Conservation (phyloP, 1,140 invertebrate genomes). For the Batillaria attramentaria region DNA sequence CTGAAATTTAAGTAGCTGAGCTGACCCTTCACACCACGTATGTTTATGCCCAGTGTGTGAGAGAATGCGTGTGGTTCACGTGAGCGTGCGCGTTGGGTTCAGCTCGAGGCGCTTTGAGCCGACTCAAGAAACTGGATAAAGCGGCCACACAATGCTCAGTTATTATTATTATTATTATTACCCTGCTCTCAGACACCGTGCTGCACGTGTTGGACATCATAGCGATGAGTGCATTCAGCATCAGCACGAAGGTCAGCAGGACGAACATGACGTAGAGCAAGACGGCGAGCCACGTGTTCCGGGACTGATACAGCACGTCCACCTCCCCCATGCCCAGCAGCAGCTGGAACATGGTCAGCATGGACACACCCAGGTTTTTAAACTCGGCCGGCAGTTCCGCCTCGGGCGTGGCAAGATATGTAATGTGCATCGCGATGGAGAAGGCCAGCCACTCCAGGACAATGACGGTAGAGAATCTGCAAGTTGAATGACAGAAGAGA, state of each 20-base stretch:
- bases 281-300: constrained; percentile 45
- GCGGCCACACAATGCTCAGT: no score
- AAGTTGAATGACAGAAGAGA: neutral
- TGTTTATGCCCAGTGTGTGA: no score
- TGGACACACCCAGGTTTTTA: constrained; percentile 26
- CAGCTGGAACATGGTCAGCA: constrained; percentile 57
- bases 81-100: no score
- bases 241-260: constrained; percentile 54
- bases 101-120: no score
- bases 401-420: constrained; percentile 25
- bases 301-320: constrained; percentile 44
- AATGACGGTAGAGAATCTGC: constrained; percentile 53
- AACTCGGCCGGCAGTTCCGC: constrained; percentile 32
- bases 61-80: no score
- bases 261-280: constrained; percentile 49
- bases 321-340: constrained; percentile 56
- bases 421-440: constrained; percentile 51
- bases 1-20: no score
- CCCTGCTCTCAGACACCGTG: constrained; percentile 43
- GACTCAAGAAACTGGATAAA: no score
- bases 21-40: no score
- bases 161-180: no score
- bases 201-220: constrained; percentile 63
- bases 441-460: constrained; percentile 51
- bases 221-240: constrained; percentile 60